A percentile compares a stretch with the other conserved stretches of the same genome.
Conservation (phyloP, 2,113 vertebrate species). For the Numida meleagris region DNA sequence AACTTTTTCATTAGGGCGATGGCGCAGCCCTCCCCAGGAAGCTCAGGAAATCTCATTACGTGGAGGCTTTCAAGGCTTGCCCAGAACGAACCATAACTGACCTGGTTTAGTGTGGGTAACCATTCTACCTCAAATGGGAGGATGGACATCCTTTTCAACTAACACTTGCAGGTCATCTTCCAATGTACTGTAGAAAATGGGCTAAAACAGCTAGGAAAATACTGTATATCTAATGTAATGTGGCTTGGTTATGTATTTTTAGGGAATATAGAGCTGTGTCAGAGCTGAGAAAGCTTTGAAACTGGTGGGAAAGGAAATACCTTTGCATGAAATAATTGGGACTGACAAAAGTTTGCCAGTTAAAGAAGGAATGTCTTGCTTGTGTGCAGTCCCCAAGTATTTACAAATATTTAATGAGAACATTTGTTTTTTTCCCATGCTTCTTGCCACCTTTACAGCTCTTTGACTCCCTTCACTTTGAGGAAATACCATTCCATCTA, state of each 20-base stretch:
- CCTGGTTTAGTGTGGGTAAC: not conserved
- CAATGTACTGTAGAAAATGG: not conserved
- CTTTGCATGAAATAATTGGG: not conserved
- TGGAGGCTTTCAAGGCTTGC: not conserved
- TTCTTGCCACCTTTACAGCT: conserved; percentile 75
- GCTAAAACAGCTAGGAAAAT: not conserved
- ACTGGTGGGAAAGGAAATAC: not conserved
- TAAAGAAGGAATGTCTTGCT: not conserved
- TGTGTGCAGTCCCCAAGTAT: not conserved
- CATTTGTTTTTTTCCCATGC: not conserved
- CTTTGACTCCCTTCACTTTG: conserved; percentile 84
- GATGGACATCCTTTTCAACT: not conserved
- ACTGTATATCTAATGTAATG: not conserved
- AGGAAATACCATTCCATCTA: conserved; percentile 79
- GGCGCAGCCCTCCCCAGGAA: not conserved
- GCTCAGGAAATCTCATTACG: not conserved
- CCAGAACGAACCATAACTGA: not conserved
- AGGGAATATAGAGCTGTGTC: not conserved
- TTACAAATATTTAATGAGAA: not conserved
- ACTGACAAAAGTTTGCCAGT: not conserved
- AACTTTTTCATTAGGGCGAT: not conserved
- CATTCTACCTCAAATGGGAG: not conserved
- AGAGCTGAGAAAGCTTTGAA: not conserved
- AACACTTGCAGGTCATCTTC: not conserved
- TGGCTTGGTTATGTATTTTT: not conserved